These are phyloP conservation scores for Ophion ellenae DNA, from an alignment of 2,888 invertebrate species.

Conservation along the genomic window DNA sequence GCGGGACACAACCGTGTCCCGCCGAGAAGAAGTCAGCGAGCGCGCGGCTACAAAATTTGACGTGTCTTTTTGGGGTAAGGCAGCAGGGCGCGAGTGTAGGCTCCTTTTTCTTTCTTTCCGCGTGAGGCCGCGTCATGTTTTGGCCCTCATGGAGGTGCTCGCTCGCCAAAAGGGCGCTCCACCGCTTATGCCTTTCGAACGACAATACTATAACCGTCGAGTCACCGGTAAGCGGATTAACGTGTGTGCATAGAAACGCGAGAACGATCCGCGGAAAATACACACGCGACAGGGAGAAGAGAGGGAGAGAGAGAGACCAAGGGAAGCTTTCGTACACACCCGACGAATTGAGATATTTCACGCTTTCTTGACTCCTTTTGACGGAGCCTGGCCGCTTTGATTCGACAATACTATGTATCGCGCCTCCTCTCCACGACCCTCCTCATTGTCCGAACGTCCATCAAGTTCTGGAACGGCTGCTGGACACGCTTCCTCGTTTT, in stretches of 20 bases:
- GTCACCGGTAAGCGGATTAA: constrained; percentile 68
- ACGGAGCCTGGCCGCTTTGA: constrained; percentile 36
- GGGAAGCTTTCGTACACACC: constrained; percentile 57
- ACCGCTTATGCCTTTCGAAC: constrained; percentile 51
- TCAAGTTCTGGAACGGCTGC: background rate
- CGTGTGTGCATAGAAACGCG: constrained; percentile 57
- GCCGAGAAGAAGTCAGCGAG: constrained; percentile 59
- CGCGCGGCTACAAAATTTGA: constrained; percentile 52
- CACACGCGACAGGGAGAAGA: constrained; percentile 55
- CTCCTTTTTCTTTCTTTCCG: constrained; percentile 1
- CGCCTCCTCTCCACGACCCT: background rate
- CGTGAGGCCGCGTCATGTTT: constrained; percentile 18
- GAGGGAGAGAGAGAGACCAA: constrained; percentile 27
- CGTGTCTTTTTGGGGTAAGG: constrained; percentile 51
- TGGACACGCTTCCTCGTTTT: constrained; percentile 29
- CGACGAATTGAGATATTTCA: constrained; percentile 65
- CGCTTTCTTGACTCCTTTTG: constrained; percentile 67
- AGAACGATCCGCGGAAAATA: constrained; percentile 29
- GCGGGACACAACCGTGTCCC: constrained; percentile 72
- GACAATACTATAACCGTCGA: constrained; percentile 68
- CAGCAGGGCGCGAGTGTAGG: constrained; percentile 4
- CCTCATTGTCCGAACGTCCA: background rate
- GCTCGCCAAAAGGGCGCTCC: constrained; percentile 58
- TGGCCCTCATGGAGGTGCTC: constrained; percentile 65
- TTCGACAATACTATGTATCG: background rate